Base-by-base conservation (phyloP, 2,888 invertebrate species). In the Meandrusa payeni region DNA sequence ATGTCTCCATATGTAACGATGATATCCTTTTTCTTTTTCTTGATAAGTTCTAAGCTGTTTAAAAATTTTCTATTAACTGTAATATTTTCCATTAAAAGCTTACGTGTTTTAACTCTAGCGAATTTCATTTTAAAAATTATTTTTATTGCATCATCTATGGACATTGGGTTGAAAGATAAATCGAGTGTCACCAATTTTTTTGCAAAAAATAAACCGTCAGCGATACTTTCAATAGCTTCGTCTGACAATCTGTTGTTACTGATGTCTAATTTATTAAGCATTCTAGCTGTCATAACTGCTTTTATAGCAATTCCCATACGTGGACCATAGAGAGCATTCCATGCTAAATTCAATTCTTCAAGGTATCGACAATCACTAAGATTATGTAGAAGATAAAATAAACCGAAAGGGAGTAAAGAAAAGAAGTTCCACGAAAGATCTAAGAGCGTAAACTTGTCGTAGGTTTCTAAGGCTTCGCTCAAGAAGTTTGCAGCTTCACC, bases 371-470 rank as follows among this genome's bases (percentile, higher is more conserved):
- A 77, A 47, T 75, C 69, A 19, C 64, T 46, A 17, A 82, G 50
- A 6, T 47, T 55, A 5, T 7, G 24, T 0, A 80, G 48, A 3
- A 81, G 59, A 45, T 44, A 54, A 10, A 40, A 57, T 1, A 63
- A 59, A n/a, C 68, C 69, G 6, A 48, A 49, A 10, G 48, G 47
- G 13, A 65, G 54, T 1, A 57, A 51, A 43, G 47, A 63, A 0
- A 78, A 51, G 31, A 59, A 67, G 39, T 83, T 83, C 76, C 76
- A 80, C 1, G 82, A 80, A 2, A 82, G 50, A 53, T 83, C 64
- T 17, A 80, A 51, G 37, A 58, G 51, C 2, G 61, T 61, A 13
- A 81, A 62, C 41, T 61, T 61, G 46, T 71, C 75, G 33, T 68
- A 55, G 1, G 57, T 61, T 50, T 76, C 69, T 2, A 82, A 60